Base-by-base conservation (phyloP, 2,888 invertebrate genomes). In the Dasysyrphus albostriatus region DNA sequence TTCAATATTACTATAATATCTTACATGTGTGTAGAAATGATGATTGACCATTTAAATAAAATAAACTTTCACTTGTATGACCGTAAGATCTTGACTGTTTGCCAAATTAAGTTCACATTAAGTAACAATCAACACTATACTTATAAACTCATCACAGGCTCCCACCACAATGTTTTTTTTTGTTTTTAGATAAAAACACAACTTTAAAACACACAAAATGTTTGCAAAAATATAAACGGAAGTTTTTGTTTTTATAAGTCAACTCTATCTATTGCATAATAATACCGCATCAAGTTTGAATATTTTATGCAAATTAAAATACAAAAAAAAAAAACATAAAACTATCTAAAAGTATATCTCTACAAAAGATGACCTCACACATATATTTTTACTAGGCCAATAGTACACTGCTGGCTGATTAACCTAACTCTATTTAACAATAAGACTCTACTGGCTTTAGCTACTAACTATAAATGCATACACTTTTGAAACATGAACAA, bases 261-360 rank as follows among this genome's bases (percentile, higher is more conserved):
- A 59, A 12, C 24, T 24, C 24, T 24, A 44, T 9, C 32, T 77
- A 74, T 85, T 85, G 77, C 82, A 85, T 85, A 69, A 85, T 44
- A 67, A 42, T 24, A 34, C 39, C 63, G 44, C 61, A 47, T 47
- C 54, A 39, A 39, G 54, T 69, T 69, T 54, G 70, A 81, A 69
- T 75, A 51, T 70, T 75, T 69, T 80, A 85, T 82, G 85, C 77
- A 82, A 85, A 85, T 84, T 54, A 51, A 24, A 44, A 49, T 56
- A 49, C 6, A n/a, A 44, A 12, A 19, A n/a, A 16, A 9, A 59
- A 39, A n/a, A 54, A 54, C n/a, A n/a, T n/a, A n/a, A n/a, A 58
- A 37, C 32, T 75, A 70, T 58, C 14, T 72, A 16, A 14, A 7
- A 2, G 0, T 24, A 5, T 44, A n/a, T 47, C 54, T 6, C 54